These are phyloP conservation scores for Cylloceria caligata DNA, from an alignment of 2,888 invertebrate species.

Conservation along the genomic window DNA sequence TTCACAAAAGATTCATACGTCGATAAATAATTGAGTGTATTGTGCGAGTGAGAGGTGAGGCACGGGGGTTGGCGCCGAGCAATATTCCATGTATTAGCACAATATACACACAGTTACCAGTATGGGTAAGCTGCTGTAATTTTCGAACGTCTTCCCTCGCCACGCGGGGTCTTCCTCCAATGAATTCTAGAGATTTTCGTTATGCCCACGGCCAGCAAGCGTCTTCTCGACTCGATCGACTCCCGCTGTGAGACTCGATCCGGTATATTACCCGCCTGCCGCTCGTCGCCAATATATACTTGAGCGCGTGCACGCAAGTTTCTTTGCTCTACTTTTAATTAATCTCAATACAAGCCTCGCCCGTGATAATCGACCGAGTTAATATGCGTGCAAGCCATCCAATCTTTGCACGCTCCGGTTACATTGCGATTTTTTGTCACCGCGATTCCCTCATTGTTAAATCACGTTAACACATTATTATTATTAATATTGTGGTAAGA, in stretches of 20 bases:
- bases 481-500: too few relatives aligned
- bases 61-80: slow-evolving; percentile 45
- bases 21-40: slow-evolving; percentile 71
- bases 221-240: slow-evolving; percentile 68
- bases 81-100: slow-evolving; percentile 35
- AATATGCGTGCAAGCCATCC: not conserved
- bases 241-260: slow-evolving; percentile 76
- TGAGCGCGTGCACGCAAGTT: slow-evolving; percentile 65
- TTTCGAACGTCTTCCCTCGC: slow-evolving; percentile 56
- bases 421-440: not conserved
- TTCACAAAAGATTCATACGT: slow-evolving; percentile 70
- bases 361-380: slow-evolving; percentile 70
- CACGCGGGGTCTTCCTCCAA: slow-evolving; percentile 69
- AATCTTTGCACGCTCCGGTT: not conserved
- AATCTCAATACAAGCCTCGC: slow-evolving; percentile 75
- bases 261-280: slow-evolving; percentile 57
- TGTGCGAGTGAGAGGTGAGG: slow-evolving; percentile 55
- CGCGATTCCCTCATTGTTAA: not conserved
- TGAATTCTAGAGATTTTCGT: slow-evolving; percentile 72
- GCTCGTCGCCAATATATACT: slow-evolving; percentile 42
- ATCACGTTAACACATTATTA: not conserved
- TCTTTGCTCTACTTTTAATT: slow-evolving; percentile 81
- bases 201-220: slow-evolving; percentile 70
- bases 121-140: slow-evolving; percentile 12
- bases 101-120: not conserved